Conservation (phyloP, 2,797 vertebrate species). For the Todus mexicanus region DNA sequence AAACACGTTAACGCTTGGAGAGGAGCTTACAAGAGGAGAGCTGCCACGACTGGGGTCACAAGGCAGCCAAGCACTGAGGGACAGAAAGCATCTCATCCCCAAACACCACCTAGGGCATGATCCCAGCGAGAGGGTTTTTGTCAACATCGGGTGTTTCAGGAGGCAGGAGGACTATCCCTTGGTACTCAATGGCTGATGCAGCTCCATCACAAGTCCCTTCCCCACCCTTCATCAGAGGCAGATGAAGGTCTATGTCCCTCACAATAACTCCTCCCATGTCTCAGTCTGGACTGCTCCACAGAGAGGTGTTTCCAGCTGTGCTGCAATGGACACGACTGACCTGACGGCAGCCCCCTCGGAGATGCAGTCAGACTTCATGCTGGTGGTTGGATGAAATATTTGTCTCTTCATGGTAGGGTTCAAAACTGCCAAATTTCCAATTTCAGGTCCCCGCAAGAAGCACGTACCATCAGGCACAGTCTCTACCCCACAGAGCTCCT, state of each 20-base stretch:
- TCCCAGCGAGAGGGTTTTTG: background rate
- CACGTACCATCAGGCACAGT: background rate
- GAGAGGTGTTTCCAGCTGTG: background rate
- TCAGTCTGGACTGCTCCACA: background rate
- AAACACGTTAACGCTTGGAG: background rate
- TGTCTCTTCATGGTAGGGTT: background rate
- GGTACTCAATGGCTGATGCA: background rate
- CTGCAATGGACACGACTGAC: background rate
- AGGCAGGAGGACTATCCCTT: background rate
- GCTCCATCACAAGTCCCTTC: background rate
- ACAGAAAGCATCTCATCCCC: background rate
- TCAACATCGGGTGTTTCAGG: background rate
- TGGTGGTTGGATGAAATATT: fast-evolving
- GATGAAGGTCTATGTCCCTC: background rate
- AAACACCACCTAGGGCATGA: background rate
- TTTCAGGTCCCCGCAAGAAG: background rate
- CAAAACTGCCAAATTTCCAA: background rate
- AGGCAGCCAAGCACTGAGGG: background rate
- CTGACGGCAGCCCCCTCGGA: background rate
- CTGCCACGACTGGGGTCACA: background rate
- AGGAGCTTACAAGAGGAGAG: background rate
- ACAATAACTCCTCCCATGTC: background rate
- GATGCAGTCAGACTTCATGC: background rate
- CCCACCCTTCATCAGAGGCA: background rate
- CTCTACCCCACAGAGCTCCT: background rate